A percentile compares a stretch with the other conserved stretches of the same genome.
phyloP scores from a whole-genome alignment of 2,113 vertebrate species.

The Lichenostomus cassidix region DNA sequence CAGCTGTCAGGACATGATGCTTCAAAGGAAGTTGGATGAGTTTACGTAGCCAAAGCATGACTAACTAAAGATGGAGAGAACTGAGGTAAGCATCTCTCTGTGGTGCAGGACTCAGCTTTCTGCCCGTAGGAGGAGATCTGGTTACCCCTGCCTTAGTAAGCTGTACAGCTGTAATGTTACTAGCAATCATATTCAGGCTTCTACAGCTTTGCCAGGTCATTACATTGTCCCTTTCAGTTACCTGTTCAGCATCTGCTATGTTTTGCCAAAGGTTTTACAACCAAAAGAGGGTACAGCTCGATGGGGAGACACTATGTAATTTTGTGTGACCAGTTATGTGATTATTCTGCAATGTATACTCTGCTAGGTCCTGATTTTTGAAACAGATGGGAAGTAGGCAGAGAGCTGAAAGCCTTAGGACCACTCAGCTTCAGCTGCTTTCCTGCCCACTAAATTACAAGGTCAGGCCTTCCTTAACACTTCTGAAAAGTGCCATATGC shows the following conservation, averaged over 20 bases:
- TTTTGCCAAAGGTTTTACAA: background rate
- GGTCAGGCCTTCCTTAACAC: slow-evolving; percentile 1
- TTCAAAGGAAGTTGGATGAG: slow-evolving; percentile 51
- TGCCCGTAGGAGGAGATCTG: background rate
- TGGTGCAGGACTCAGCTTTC: slow-evolving; percentile 29
- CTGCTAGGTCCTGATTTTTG: background rate
- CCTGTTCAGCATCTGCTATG: background rate
- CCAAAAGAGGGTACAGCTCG: background rate
- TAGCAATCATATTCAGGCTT: background rate
- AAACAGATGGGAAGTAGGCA: slow-evolving; percentile 42
- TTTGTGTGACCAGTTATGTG: background rate
- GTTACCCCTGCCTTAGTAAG: background rate
- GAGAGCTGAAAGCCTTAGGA: slow-evolving; percentile 30
- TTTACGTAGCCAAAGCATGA: background rate
- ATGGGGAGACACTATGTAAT: background rate
- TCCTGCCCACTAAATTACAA: slow-evolving; percentile 13
- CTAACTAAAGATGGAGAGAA: slow-evolving; percentile 15
- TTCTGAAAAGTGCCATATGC: slow-evolving; percentile 26
- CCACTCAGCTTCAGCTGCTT: slow-evolving; percentile 28
- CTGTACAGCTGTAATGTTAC: background rate
- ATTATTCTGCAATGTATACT: background rate
- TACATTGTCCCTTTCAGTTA: background rate
- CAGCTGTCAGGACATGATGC: slow-evolving; percentile 49
- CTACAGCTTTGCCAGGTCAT: background rate
- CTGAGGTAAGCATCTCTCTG: slow-evolving; percentile 5